Conservation (phyloP, 2,113 vertebrate genomes). For the Gorilla gorilla region DNA sequence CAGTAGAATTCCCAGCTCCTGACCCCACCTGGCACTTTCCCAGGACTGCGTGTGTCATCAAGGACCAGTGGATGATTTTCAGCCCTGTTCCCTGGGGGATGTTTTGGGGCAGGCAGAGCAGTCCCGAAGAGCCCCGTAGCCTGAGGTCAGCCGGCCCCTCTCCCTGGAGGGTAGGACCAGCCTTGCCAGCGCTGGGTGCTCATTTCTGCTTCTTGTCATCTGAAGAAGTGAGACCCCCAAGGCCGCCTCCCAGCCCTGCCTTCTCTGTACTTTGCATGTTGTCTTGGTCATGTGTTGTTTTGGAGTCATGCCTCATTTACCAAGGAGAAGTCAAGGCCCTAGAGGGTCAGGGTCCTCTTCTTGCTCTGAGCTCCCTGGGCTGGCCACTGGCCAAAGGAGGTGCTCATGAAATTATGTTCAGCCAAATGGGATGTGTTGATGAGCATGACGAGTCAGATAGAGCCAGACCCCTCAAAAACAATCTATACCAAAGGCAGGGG, state of each 20-base stretch:
- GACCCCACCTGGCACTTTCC: neutral
- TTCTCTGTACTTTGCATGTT: rapidly evolving
- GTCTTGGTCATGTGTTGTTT: rapidly evolving
- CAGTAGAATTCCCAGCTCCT: neutral
- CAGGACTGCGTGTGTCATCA: rapidly evolving
- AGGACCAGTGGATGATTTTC: neutral
- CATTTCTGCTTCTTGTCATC: neutral
- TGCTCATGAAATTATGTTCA: neutral
- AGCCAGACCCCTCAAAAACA: neutral
- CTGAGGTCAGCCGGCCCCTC: neutral
- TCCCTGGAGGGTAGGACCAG: neutral
- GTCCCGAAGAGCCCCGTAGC: neutral
- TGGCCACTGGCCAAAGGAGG: too few relatives aligned
- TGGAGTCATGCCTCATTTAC: rapidly evolving
- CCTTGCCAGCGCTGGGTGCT: rapidly evolving
- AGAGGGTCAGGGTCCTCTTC: neutral
- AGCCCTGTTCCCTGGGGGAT: neutral
- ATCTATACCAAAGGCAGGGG: conserved; percentile 66
- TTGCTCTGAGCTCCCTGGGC: neutral
- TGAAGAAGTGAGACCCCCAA: neutral
- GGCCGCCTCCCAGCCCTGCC: too few relatives aligned
- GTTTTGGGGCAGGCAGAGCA: neutral
- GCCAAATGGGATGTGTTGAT: neutral
- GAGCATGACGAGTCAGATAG: too few relatives aligned
- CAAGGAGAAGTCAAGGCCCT: neutral